These are phyloP conservation scores for Chaitophorus viminalis DNA, from an alignment of 2,888 invertebrate species.

Conservation along the genomic window DNA sequence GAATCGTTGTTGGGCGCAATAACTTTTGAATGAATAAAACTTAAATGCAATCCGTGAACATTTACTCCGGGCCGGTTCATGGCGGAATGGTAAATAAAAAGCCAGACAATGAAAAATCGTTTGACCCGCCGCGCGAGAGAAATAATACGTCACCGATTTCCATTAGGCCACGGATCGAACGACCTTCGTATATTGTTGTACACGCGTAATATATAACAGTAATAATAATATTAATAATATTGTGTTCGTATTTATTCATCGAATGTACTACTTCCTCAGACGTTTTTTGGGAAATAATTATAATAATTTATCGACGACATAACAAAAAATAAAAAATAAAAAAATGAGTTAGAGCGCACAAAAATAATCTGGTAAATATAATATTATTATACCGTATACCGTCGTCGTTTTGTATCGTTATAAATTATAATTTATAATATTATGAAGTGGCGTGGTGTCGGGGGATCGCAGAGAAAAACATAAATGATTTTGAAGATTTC, in stretches of 20 bases:
- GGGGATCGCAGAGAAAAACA: not conserved
- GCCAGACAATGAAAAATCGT: not conserved
- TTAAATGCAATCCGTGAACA: constrained; percentile 14
- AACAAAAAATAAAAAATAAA: not conserved
- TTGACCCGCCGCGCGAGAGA: not conserved
- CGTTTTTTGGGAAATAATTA: not conserved
- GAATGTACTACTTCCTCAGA: not conserved
- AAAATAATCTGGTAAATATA: not conserved
- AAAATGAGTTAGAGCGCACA: not conserved
- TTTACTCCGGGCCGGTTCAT: not conserved
- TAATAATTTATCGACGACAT: not conserved
- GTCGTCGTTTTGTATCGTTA: not conserved
- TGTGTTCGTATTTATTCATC: not conserved
- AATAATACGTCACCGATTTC: not conserved
- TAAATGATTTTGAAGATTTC: not conserved
- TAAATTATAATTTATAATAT: too few relatives aligned
- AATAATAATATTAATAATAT: too few relatives aligned
- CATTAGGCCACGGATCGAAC: not conserved
- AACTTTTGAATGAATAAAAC: constrained; percentile 42
- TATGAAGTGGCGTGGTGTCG: not conserved
- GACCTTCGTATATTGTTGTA: not conserved
- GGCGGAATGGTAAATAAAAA: constrained; percentile 4
- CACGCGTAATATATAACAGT: not conserved
- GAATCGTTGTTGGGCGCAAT: not conserved
- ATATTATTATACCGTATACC: not conserved